Base-by-base conservation (phyloP, 2,797 vertebrate genomes). In the Botia almorhae region DNA sequence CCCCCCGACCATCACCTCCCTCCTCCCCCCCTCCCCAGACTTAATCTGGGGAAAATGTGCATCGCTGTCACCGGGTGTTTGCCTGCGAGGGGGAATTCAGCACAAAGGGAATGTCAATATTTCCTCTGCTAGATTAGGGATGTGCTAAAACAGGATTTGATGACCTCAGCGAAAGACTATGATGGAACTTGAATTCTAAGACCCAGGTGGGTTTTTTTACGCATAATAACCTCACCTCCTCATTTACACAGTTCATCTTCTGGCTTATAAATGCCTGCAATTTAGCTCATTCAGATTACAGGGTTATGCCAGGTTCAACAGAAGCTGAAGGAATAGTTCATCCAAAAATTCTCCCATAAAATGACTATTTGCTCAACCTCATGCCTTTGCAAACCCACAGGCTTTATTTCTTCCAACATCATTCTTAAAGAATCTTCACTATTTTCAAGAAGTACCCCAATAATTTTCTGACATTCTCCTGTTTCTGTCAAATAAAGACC, bases 51-150 rank as follows among this genome's bases (percentile, higher is more conserved):
- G 51, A 79, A 77, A 86, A 87, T 85, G 84, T 85, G 88, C 82
- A 48, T 74, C 17, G 84, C 84, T 86, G 83, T 89, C 82, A 87
- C 87, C 83, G 65, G 17, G n/a, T 56, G 7, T 70, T 73, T 85
- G 83, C 84, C 84, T 86, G 85, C 75, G 53, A 73, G 78, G 84
- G 65, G 58, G 83, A 88, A 88, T 87, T 68, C 43, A 81, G 33
- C 79, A 86, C 88, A 88, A 87, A 87, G 77, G 76, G 69, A 84
- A 82, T 80, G 82, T 83, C 82, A 76, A 83, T 85, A 86, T 87
- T 86, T 84, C 81, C 74, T 82, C 12, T 5, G 16, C 21, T 73
- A 84, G 86, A 88, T 88, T 86, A 88, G 71, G 81, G 75, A 72
- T 69, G 78, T 75, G 78, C 68, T 77, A 80, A 83, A 84, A 76